phyloP scores from a whole-genome alignment of 2,797 vertebrate species.

The Sciaenops ocellatus region DNA sequence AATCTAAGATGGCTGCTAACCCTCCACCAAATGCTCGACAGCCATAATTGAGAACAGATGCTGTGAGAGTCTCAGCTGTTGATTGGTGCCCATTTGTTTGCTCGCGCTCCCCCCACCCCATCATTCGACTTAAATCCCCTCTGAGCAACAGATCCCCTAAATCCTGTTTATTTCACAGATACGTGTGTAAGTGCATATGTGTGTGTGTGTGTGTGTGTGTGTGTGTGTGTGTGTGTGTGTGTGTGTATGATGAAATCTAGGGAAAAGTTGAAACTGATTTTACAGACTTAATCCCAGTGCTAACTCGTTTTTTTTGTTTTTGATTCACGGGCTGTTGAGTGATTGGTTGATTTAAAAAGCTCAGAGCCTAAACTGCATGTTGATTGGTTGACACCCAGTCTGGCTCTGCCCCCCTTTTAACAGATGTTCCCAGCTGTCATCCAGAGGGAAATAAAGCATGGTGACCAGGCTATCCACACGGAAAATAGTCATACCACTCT shows the following conservation, averaged over 20 bases:
- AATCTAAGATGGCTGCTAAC: slow-evolving; percentile 60
- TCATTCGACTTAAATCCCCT: slow-evolving; percentile 74
- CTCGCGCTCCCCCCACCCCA: slow-evolving; percentile 47
- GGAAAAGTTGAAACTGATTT: slow-evolving; percentile 48
- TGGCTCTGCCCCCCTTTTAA: slow-evolving; percentile 30
- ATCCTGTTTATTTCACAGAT: slow-evolving; percentile 75
- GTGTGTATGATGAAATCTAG: slow-evolving; percentile 31
- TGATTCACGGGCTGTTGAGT: neutral
- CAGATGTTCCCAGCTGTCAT: slow-evolving; percentile 85
- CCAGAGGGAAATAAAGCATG: slow-evolving; percentile 65
- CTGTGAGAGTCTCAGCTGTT: slow-evolving; percentile 71
- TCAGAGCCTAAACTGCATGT: slow-evolving; percentile 1
- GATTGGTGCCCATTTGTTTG: slow-evolving; percentile 71
- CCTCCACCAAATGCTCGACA: slow-evolving; percentile 43
- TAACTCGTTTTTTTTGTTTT: slow-evolving; percentile 9
- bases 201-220: slow-evolving; percentile 19
- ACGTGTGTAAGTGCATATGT: slow-evolving; percentile 13
- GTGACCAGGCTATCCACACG: slow-evolving; percentile 30
- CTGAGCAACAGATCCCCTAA: slow-evolving; percentile 74
- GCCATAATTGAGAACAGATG: slow-evolving; percentile 75
- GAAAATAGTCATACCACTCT: slow-evolving; percentile 51
- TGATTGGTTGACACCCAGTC: slow-evolving; percentile 49
- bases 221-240: slow-evolving; percentile 10
- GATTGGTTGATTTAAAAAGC: slow-evolving; percentile 64
- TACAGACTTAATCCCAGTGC: slow-evolving; percentile 37